phyloP scores from a whole-genome alignment of 2,797 vertebrate species.

The Avahi laniger region DNA sequence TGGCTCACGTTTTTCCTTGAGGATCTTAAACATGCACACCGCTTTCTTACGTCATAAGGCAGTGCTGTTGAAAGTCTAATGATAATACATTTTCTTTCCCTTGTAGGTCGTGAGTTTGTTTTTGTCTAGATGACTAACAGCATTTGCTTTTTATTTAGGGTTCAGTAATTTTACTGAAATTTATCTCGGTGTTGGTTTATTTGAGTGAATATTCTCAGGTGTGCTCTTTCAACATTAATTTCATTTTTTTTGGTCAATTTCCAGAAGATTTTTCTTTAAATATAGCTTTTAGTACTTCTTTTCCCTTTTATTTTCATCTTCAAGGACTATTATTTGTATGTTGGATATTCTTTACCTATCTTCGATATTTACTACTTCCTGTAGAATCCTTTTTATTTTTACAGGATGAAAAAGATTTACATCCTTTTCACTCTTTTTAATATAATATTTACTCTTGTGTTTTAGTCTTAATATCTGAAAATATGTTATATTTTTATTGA shows the following conservation, averaged over 20 bases:
- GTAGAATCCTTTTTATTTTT: not conserved
- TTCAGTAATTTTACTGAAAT: not conserved
- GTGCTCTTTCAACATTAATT: not conserved
- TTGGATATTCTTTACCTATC: not conserved
- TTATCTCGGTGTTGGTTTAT: not conserved
- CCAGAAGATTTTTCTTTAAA: not conserved
- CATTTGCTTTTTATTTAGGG: not conserved
- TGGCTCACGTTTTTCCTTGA: not conserved
- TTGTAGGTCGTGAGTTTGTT: not conserved
- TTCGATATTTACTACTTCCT: not conserved
- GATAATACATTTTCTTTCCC: not conserved
- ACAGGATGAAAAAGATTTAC: not conserved
- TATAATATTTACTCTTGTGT: not conserved
- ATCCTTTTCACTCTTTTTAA: not conserved
- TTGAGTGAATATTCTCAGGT: not conserved
- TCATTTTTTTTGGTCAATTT: not conserved
- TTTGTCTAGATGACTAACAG: not conserved
- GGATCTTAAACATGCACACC: not conserved
- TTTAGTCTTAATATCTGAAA: not conserved
- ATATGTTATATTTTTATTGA: not conserved
- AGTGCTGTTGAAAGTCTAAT: not conserved
- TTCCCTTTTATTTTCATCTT: not conserved
- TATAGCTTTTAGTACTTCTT: not conserved
- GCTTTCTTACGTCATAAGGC: not conserved
- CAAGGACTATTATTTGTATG: not conserved